A percentile compares a stretch with the other conserved stretches of the same genome.
Evolutionary conservation across 1,140 invertebrate species (phyloP).

Genomic region (Acromyrmex heyeri): DNA sequence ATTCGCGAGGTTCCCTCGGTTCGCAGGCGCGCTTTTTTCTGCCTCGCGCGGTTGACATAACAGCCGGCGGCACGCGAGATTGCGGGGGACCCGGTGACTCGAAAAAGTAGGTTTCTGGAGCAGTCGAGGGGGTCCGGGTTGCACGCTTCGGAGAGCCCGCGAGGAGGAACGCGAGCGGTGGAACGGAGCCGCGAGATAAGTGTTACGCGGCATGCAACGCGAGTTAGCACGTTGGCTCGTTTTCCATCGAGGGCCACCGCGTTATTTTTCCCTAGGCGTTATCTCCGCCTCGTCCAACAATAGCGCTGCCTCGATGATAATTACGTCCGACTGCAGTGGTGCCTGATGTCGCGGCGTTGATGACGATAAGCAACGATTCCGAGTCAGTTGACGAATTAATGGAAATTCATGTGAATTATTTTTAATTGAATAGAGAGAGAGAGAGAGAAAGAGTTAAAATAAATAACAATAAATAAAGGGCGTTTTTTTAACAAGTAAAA

Average conservation of each 20-base stretch:
- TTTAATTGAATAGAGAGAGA: not conserved
- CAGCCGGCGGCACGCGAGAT: slow-evolving; percentile 45
- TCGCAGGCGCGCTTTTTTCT: not conserved
- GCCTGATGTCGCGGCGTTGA: not conserved
- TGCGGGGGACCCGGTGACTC: slow-evolving; percentile 17
- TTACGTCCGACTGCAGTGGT: not conserved
- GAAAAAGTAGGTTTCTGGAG: slow-evolving; percentile 74
- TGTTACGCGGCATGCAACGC: slow-evolving; percentile 51
- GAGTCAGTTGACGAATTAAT: not conserved
- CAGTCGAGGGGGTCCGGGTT: slow-evolving; percentile 34
- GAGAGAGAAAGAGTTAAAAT: too few species aligned
- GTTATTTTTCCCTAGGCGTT: slow-evolving; percentile 11
- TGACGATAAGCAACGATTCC: not conserved
- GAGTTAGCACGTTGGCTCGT: slow-evolving; percentile 9
- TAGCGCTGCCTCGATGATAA: slow-evolving; percentile 8
- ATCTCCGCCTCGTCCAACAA: slow-evolving; percentile 9
- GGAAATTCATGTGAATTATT: not conserved
- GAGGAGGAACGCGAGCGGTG: slow-evolving; percentile 22
- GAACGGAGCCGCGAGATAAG: slow-evolving; percentile 49
- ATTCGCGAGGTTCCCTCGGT: not conserved
- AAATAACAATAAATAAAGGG: too few species aligned
- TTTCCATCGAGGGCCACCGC: slow-evolving; percentile 5
- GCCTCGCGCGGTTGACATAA: slow-evolving; percentile 35
- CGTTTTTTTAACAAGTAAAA: too few species aligned
- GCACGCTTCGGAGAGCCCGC: slow-evolving; percentile 39